phyloP scores from a whole-genome alignment of 1,140 invertebrate genomes.

The Micrasema longulum region DNA sequence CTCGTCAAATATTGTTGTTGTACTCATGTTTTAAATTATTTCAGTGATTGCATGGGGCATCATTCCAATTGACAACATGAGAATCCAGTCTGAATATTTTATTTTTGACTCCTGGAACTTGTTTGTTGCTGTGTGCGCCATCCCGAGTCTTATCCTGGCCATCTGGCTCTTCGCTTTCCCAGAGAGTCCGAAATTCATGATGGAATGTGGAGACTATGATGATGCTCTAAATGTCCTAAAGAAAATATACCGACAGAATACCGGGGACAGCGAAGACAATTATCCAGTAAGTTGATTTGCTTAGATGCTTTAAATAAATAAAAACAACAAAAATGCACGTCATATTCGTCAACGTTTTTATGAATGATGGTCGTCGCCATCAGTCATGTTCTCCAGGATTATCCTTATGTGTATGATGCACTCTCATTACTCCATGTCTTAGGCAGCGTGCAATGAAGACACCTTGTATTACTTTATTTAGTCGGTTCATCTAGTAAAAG shows the following conservation, averaged over 20 bases:
- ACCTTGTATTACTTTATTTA: too few relatives aligned
- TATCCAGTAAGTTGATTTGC: conserved; percentile 74
- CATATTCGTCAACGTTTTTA: too few relatives aligned
- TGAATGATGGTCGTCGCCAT: too few relatives aligned
- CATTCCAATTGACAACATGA: conserved; percentile 73
- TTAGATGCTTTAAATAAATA: too few relatives aligned
- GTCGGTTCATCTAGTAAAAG: too few relatives aligned
- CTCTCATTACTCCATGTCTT: too few relatives aligned
- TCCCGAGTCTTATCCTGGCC: conserved; percentile 73
- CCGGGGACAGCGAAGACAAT: conserved; percentile 72
- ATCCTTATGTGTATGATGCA: too few relatives aligned
- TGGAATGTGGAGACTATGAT: conserved; percentile 80
- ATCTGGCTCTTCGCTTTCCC: conserved; percentile 82
- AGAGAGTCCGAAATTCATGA: conserved; percentile 87
- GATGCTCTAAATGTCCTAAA: conserved; percentile 77
- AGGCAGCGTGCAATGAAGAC: too few relatives aligned
- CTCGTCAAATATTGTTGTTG: too few relatives aligned
- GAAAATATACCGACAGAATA: conserved; percentile 78
- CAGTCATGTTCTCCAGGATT: too few relatives aligned
- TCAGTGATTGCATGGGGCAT: conserved; percentile 79
- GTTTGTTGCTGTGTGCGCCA: conserved; percentile 76
- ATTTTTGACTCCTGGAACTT: conserved; percentile 81
- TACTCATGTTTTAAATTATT: too few relatives aligned
- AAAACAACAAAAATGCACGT: too few relatives aligned
- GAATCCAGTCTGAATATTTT: conserved; percentile 68